These are phyloP conservation scores for Asbolus verrucosus DNA, from an alignment of 1,140 invertebrate species.

Conservation along the genomic window DNA sequence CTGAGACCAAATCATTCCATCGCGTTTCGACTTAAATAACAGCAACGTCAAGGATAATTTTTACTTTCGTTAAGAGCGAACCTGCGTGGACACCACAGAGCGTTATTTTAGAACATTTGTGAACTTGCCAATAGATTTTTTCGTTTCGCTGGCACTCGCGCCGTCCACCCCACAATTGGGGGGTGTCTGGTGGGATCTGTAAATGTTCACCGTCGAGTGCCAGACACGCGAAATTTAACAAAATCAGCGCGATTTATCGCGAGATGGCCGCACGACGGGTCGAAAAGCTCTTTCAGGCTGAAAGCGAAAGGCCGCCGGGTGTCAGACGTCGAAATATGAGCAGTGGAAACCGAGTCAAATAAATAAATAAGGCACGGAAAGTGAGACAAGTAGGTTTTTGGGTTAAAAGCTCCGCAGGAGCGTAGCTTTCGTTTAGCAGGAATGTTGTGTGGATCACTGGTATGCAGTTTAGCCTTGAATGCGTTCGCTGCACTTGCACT, in stretches of 20 bases:
- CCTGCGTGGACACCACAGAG: not conserved
- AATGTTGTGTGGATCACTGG: slow-evolving; percentile 44
- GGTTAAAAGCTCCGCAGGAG: slow-evolving; percentile 41
- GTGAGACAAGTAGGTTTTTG: slow-evolving; percentile 41
- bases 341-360: too few species aligned
- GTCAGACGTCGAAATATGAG: too few species aligned
- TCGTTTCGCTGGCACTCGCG: too few species aligned
- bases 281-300: too few species aligned
- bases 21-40: slow-evolving; percentile 21
- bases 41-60: slow-evolving; percentile 35
- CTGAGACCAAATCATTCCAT: slow-evolving; percentile 39
- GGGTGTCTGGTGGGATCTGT: too few species aligned
- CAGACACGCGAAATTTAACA: too few species aligned
- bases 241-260: too few species aligned
- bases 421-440: slow-evolving; percentile 42
- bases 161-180: too few species aligned
- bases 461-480: slow-evolving; percentile 64
- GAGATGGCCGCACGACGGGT: too few species aligned
- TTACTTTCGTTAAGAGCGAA: slow-evolving; percentile 33
- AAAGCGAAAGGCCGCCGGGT: too few species aligned
- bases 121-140: not conserved
- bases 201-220: too few species aligned
- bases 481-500: slow-evolving; percentile 65
- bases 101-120: not conserved
- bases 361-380: too few species aligned